phyloP scores from a whole-genome alignment of 2,888 invertebrate species.

The Apamea crenata region DNA sequence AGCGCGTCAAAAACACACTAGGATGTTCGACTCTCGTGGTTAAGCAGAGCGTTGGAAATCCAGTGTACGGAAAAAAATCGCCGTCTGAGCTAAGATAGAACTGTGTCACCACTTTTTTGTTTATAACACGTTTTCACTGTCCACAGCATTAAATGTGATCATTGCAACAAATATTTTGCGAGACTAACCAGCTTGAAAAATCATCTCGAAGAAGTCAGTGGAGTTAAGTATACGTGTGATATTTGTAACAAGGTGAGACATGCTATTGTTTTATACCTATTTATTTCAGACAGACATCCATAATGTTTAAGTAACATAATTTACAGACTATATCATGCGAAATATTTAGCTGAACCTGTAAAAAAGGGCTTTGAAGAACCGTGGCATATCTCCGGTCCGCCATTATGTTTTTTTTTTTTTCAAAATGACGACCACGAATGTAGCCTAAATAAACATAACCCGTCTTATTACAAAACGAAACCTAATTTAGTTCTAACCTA shows the following conservation, averaged over 20 bases:
- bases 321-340: not conserved
- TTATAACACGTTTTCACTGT: conserved; percentile 5
- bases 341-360: not conserved
- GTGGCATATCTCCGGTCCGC: not conserved
- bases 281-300: conserved; percentile 1
- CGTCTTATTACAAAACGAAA: no score
- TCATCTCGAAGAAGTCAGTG: conserved; percentile 38
- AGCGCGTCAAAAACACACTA: no score
- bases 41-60: not conserved
- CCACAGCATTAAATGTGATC: conserved; percentile 41
- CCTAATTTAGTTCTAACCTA: no score
- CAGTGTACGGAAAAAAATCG: not conserved
- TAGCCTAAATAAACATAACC: not conserved
- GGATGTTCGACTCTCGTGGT: not conserved
- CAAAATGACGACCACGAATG: not conserved
- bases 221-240: conserved; percentile 36
- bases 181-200: not conserved
- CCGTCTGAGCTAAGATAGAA: not conserved
- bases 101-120: not conserved
- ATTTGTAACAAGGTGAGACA: conserved; percentile 40
- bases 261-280: not conserved
- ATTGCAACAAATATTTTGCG: conserved; percentile 35
- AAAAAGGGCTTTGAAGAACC: not conserved
- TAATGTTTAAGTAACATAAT: not conserved
- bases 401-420: not conserved